A percentile compares a stretch with the other conserved stretches of the same genome.
Evolutionary conservation across 2,888 invertebrate species (phyloP).

Genomic region (Philonicus albiceps): DNA sequence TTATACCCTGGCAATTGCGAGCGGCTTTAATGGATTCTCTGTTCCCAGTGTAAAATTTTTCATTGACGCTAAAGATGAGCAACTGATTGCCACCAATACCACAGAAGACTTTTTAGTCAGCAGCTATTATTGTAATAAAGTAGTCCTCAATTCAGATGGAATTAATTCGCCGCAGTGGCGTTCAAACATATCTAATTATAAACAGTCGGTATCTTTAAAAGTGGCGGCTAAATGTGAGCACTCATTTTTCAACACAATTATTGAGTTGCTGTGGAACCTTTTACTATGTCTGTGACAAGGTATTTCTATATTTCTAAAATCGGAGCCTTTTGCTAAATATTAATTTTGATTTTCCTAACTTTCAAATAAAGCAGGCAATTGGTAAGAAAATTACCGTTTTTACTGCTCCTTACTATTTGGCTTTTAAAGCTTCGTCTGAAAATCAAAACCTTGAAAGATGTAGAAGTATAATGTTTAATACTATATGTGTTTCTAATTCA

Average conservation of each 20-base stretch:
- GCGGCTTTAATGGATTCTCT: constrained; percentile 94
- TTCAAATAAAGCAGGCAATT: too few species aligned
- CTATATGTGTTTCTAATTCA: neutral
- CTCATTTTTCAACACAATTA: neutral
- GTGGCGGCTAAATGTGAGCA: neutral
- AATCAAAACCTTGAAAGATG: too few species aligned
- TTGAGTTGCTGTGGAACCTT: neutral
- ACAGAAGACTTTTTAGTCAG: neutral
- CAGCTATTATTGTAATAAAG: neutral
- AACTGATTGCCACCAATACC: neutral
- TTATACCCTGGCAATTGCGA: constrained; percentile 93
- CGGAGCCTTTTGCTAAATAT: neutral
- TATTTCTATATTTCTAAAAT: neutral
- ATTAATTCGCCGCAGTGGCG: neutral
- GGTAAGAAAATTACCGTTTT: neutral
- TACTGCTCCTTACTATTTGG: neutral
- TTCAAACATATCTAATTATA: neutral
- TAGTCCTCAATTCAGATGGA: neutral
- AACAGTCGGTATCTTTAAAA: neutral
- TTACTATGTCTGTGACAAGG: neutral
- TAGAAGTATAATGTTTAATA: neutral
- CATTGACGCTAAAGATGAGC: constrained; percentile 42
- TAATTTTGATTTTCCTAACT: neutral
- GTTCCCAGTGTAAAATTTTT: constrained; percentile 73
- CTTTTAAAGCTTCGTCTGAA: neutral